These are phyloP conservation scores for Muraenolepis orangiensis DNA, from an alignment of 2,797 vertebrate genomes.

Conservation along the genomic window DNA sequence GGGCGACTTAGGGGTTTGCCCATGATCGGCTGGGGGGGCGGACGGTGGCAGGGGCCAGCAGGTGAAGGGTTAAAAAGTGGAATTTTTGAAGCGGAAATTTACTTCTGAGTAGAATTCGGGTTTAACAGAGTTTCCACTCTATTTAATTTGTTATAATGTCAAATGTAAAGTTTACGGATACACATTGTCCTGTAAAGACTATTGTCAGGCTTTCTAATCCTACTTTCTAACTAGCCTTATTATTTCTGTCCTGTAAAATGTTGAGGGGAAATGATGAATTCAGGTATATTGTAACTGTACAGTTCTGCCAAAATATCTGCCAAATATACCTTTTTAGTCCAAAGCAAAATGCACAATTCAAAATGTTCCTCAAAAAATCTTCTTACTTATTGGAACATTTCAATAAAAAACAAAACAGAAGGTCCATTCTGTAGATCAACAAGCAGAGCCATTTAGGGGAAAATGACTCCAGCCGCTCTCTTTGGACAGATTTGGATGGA, in stretches of 20 bases:
- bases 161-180: neutral
- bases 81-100: constrained; percentile 50
- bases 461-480: constrained; percentile 13
- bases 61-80: constrained; percentile 50
- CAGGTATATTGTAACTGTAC: neutral
- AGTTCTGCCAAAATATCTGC: neutral
- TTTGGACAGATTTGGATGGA: constrained; percentile 4
- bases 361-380: neutral
- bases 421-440: neutral
- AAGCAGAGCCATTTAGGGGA: neutral
- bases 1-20: constrained; percentile 97
- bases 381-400: constrained; percentile 24
- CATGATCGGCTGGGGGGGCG: constrained; percentile 74
- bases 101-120: neutral
- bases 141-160: neutral
- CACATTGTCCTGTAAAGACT: neutral
- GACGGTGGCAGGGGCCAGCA: constrained; percentile 48
- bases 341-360: constrained; percentile 1
- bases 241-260: constrained; percentile 11
- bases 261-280: constrained; percentile 5
- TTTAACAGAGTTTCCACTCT: neutral
- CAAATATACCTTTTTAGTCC: neutral
- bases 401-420: constrained; percentile 10
- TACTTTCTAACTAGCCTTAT: neutral
- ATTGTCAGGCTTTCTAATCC: neutral